These are phyloP conservation scores for Nyctibius grandis DNA, from an alignment of 2,797 vertebrate genomes.

Conservation along the genomic window DNA sequence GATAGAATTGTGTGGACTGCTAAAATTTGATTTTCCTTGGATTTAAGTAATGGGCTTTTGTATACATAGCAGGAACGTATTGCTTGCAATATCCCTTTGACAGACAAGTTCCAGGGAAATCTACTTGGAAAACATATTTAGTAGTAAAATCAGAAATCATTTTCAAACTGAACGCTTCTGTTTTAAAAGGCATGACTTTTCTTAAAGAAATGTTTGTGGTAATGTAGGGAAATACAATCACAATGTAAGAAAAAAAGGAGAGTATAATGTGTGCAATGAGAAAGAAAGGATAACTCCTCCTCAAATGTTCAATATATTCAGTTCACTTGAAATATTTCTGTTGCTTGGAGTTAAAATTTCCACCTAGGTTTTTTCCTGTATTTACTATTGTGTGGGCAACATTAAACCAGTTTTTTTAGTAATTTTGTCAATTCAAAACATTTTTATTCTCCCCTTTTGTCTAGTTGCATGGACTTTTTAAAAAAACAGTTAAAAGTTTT, in stretches of 20 bases:
- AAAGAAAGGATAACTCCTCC: neutral
- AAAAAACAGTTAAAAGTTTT: neutral
- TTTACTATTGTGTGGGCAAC: neutral
- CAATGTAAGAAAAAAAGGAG: neutral
- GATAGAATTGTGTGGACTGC: neutral
- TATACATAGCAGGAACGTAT: neutral
- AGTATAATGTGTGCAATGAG: neutral
- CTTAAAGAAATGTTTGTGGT: neutral
- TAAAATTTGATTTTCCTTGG: neutral
- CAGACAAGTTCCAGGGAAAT: neutral
- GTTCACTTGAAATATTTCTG: neutral
- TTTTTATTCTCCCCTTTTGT: neutral
- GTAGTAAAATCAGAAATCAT: neutral
- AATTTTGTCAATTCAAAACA: neutral
- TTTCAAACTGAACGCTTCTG: neutral
- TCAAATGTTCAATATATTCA: neutral
- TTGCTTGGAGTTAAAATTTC: neutral
- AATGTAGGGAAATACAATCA: neutral
- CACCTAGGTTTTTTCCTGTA: neutral
- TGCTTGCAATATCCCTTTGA: neutral
- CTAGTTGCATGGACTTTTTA: neutral
- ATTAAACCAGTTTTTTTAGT: neutral
- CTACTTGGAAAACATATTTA: neutral
- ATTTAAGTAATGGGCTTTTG: neutral
- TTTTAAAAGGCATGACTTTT: neutral